phyloP scores from a whole-genome alignment of 2,797 vertebrate species.

The Lithobates sylvaticus region DNA sequence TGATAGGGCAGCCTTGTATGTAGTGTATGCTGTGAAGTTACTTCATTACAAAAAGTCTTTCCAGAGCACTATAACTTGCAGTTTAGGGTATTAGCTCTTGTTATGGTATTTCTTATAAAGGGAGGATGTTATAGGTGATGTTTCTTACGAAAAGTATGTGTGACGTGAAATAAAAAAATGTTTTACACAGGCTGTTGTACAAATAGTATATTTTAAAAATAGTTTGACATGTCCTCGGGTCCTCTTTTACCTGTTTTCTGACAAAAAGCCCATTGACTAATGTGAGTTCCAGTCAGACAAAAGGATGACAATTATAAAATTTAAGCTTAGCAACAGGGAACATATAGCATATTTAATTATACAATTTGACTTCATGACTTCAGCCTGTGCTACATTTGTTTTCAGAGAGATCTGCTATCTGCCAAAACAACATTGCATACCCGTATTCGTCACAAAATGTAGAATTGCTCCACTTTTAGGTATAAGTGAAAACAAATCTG shows the following conservation, averaged over 20 bases:
- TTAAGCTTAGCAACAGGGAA: neutral
- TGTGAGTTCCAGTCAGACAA: neutral
- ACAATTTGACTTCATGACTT: neutral
- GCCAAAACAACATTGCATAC: slow-evolving; percentile 37
- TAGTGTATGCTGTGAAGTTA: too few relatives aligned
- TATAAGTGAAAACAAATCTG: neutral
- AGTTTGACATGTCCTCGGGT: neutral
- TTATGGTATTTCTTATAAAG: neutral
- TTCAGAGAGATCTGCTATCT: neutral
- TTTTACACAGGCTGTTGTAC: neutral
- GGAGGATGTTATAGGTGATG: neutral
- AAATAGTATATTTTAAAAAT: neutral
- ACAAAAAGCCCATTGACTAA: neutral
- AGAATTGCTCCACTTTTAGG: neutral
- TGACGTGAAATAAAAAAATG: neutral
- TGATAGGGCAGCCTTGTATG: too few relatives aligned
- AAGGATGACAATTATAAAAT: neutral
- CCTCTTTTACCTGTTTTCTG: too few relatives aligned
- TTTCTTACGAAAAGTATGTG: neutral
- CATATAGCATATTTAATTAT: slow-evolving; percentile 13
- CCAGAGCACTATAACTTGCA: neutral
- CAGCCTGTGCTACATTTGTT: slow-evolving; percentile 29
- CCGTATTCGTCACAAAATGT: slow-evolving; percentile 23
- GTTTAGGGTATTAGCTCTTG: neutral
- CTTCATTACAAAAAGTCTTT: too few relatives aligned